phyloP scores from a whole-genome alignment of 1,140 invertebrate species.

The Penaeus vannamei region DNA sequence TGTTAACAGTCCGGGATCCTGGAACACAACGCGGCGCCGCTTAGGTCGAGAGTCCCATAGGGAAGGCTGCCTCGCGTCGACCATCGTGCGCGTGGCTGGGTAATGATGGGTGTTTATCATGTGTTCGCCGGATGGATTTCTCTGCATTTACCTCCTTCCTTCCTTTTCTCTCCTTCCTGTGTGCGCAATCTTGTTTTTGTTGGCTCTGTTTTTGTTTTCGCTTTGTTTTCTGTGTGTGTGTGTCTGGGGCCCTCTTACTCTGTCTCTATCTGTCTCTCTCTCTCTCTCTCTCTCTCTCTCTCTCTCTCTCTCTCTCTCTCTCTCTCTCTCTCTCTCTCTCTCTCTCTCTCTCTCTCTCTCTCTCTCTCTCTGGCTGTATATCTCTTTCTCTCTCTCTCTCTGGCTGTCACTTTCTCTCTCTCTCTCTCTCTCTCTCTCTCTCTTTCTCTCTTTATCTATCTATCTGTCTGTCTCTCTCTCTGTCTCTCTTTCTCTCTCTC shows the following conservation, averaged over 20 bases:
- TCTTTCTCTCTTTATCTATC: background rate
- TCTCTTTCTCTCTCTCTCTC: background rate
- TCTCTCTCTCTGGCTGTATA: no score
- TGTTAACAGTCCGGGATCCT: no score
- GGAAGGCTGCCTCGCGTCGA: no score
- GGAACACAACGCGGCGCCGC: no score
- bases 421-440: background rate
- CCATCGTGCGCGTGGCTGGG: no score
- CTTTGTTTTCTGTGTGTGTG: no score
- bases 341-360: background rate
- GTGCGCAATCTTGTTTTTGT: background rate
- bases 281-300: background rate
- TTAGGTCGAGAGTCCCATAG: no score
- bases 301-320: background rate
- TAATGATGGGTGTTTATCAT: background rate
- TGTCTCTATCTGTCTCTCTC: background rate
- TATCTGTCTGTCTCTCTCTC: background rate
- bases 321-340: background rate
- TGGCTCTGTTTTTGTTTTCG: no score
- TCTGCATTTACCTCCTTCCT: background rate
- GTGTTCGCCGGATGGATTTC: no score
- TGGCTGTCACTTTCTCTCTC: background rate
- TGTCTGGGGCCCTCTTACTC: slow-evolving; percentile 2
- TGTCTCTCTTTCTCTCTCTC: background rate
- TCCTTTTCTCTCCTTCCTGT: slow-evolving; percentile 13